Percentiles rank a stretch among this genome's conserved stretches.
Conservation (phyloP, 2,797 vertebrate species). For the Epinephelus malabaricus region DNA sequence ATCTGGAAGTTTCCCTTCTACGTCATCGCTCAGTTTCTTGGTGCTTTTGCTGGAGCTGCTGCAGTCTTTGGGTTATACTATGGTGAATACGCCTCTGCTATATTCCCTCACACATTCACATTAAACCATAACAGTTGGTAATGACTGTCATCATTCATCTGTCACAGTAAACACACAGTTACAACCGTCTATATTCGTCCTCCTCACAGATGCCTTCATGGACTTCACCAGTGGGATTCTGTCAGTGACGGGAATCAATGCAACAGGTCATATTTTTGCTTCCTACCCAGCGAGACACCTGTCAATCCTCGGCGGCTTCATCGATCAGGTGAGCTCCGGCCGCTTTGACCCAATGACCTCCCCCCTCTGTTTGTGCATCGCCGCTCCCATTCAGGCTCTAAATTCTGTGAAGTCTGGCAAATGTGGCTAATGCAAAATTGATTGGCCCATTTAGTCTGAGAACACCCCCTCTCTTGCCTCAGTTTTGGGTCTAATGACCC, state of each 20-base stretch:
- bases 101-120: background rate
- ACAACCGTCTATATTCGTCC: background rate
- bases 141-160: background rate
- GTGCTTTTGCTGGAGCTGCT: slow-evolving; percentile 93
- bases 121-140: slow-evolving; percentile 6
- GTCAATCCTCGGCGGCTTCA: slow-evolving; percentile 91
- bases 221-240: slow-evolving; percentile 91
- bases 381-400: slow-evolving; percentile 36
- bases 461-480: slow-evolving; percentile 59
- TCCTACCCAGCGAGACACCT: slow-evolving; percentile 94
- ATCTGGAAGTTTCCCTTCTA: slow-evolving; percentile 96
- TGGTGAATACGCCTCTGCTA: slow-evolving; percentile 81
- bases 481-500: slow-evolving; percentile 74
- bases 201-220: slow-evolving; percentile 91
- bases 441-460: slow-evolving; percentile 77
- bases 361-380: background rate
- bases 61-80: slow-evolving; percentile 95
- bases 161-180: background rate
- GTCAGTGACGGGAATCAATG: slow-evolving; percentile 92
- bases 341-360: slow-evolving; percentile 36
- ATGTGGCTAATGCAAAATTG: slow-evolving; percentile 76
- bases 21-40: slow-evolving; percentile 92
- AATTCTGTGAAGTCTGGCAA: slow-evolving; percentile 60
- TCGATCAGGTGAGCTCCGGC: slow-evolving; percentile 91
- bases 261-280: slow-evolving; percentile 96